Conservation (phyloP, 2,797 vertebrate genomes). For the Acanthurus tractus region DNA sequence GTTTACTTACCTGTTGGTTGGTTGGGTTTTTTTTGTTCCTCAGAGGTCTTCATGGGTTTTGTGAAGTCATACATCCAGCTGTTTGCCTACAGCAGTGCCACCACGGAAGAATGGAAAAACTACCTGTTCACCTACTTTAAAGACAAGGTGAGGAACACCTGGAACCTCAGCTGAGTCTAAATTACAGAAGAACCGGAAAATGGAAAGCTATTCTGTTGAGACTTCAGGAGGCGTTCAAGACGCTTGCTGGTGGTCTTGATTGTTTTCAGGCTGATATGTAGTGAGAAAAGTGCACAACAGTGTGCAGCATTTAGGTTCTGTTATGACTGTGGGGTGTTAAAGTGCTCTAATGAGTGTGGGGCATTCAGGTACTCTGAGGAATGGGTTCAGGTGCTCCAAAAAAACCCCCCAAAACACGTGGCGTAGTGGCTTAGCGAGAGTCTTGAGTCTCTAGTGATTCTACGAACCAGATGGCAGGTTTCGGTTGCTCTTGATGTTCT, state of each 20-base stretch:
- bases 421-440: no score
- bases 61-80: constrained; percentile 94
- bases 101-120: constrained; percentile 93
- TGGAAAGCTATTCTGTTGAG: background rate
- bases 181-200: no score
- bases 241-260: no score
- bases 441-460: no score
- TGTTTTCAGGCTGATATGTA: no score
- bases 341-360: background rate
- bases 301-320: no score
- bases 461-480: background rate
- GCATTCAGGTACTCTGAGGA: no score
- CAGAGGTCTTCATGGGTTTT: constrained; percentile 97
- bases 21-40: constrained; percentile 6
- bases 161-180: background rate
- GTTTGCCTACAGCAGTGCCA: constrained; percentile 92
- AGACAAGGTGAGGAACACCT: constrained; percentile 88
- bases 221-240: no score
- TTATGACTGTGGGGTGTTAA: background rate
- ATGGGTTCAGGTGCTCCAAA: no score
- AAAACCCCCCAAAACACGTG: no score
- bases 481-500: background rate
- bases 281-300: no score
- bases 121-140: constrained; percentile 94
- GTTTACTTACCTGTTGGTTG: background rate